Evolutionary conservation across 2,797 vertebrate species (phyloP).

Genomic region (Coregonus ussuriensis): DNA sequence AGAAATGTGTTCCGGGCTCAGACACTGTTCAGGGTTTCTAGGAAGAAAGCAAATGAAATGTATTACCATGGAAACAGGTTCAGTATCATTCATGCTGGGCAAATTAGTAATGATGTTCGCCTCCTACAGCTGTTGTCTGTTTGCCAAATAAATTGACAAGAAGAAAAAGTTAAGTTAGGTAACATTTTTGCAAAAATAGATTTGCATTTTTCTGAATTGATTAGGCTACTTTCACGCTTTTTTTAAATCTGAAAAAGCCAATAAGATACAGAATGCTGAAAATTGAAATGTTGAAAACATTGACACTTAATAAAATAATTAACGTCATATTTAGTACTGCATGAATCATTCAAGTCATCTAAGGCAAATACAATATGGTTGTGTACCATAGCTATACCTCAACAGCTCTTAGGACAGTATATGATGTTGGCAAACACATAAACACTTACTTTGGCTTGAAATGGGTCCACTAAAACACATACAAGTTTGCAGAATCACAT

Average conservation of each 20-base stretch:
- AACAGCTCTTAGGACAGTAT: not conserved
- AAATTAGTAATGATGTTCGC: conserved; percentile 83
- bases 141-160: conserved; percentile 16
- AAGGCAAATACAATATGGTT: not conserved
- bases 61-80: conserved; percentile 90
- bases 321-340: no score
- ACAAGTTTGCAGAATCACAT: not conserved
- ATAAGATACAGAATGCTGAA: not conserved
- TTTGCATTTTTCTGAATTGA: conserved; percentile 2
- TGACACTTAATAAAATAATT: not conserved
- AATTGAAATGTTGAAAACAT: not conserved
- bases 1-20: conserved; percentile 58
- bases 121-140: conserved; percentile 72
- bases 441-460: not conserved
- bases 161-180: not conserved
- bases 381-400: not conserved
- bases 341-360: not conserved
- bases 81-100: conserved; percentile 77
- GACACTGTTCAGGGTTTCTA: conserved; percentile 83
- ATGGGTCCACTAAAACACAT: not conserved
- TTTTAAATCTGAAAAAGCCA: no score
- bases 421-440: not conserved
- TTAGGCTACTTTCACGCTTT: not conserved
- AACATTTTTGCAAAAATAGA: no score
- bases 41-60: conserved; percentile 59